Evolutionary conservation across 2,888 invertebrate species (phyloP), one percentile per base, ranked within the genome.

Genomic region (Agrotis clavis): DNA sequence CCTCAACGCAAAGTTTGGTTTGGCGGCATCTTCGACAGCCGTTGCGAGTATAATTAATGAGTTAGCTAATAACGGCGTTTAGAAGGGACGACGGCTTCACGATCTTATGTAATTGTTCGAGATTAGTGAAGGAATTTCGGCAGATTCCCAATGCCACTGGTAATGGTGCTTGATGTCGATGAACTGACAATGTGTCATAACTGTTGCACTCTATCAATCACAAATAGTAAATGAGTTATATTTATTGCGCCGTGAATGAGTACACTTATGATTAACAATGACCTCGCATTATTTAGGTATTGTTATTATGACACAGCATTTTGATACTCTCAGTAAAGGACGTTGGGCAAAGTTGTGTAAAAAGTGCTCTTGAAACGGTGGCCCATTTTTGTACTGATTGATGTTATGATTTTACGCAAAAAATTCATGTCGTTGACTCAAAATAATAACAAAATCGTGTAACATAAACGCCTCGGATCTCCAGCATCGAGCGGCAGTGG

Each of bases 41-140:
- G 92, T 89, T 92, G 90, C 90, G 88, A 90, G 90, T 90, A 92
- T 94, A 93, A 94, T 94, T 94, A 94, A 94, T 94, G 92, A 90
- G 86, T 88, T 86, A 87, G 87, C 88, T 89, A 88, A 88, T 87
- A 86, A 82, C 51, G 76, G 35, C 74, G 65, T 92, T 92, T 90
- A 90, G 74, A 86, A 54, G 47, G 21, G 1, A 81, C 91, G 91
- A 90, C 67, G 4, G 48, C 19, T 59, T 71, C 53, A 78, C 68
- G 60, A 73, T 71, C 41, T 64, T 54, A 57, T 67, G 71, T 79
- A 71, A 82, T 71, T 67, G 63, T 57, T 69, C 18, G 21, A 51
- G 35, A 66, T 77, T 67, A 53, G 63, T 80, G 57, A 73, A 65
- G 54, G 51, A 66, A 45, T 63, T 67, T 68, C 30, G 54, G 77